Evolutionary conservation across 1,140 invertebrate genomes (phyloP).

Genomic region (Tribolium madens): DNA sequence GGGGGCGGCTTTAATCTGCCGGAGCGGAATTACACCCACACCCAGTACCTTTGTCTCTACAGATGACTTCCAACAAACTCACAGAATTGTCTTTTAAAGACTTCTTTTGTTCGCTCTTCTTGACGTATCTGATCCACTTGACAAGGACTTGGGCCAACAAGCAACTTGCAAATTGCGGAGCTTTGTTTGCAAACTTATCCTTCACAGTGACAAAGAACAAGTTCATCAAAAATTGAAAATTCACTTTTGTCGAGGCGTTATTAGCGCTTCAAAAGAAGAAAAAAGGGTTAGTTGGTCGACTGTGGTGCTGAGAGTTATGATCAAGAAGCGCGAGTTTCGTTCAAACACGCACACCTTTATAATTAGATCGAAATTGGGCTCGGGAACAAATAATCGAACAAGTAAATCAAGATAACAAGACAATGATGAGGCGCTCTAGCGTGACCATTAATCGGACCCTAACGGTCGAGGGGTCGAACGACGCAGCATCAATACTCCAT

Average conservation of each 20-base stretch:
- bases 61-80: conserved; percentile 36
- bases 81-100: conserved; percentile 32
- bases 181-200: conserved; percentile 39
- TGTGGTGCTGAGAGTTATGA: not conserved
- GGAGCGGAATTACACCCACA: conserved; percentile 28
- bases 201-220: conserved; percentile 38
- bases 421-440: conserved; percentile 54
- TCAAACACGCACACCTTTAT: conserved; percentile 41
- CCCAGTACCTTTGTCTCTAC: conserved; percentile 21
- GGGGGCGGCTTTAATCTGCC: conserved; percentile 23
- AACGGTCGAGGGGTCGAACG: conserved; percentile 3
- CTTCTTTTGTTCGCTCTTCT: conserved; percentile 30
- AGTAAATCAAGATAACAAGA: conserved; percentile 56
- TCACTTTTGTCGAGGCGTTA: conserved; percentile 7
- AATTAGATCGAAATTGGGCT: conserved; percentile 46
- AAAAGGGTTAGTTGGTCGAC: not conserved
- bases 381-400: conserved; percentile 53
- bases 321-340: not conserved
- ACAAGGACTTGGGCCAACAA: conserved; percentile 18
- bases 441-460: conserved; percentile 53
- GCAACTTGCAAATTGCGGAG: conserved; percentile 36
- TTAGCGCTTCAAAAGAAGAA: not conserved
- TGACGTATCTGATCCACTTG: conserved; percentile 38
- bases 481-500: conserved; percentile 37
- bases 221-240: conserved; percentile 45